These are phyloP conservation scores for Chrysomela aeneicollis DNA, from an alignment of 2,888 invertebrate genomes.

Conservation along the genomic window DNA sequence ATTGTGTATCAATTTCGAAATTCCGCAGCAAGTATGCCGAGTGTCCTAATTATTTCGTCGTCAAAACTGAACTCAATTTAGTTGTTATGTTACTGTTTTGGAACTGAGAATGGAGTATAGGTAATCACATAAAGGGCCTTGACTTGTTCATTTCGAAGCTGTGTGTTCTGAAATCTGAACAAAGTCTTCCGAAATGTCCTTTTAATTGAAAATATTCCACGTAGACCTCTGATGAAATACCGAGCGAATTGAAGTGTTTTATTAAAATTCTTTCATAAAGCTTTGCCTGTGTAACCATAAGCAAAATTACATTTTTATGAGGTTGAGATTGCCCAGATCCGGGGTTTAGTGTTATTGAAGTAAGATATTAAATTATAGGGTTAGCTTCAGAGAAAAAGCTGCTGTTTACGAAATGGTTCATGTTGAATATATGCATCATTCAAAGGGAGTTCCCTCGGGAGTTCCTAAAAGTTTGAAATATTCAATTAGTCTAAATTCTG, in stretches of 20 bases:
- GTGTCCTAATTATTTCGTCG: no score
- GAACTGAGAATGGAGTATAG: no score
- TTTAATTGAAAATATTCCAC: conserved; percentile 44
- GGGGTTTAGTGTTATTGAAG: conserved; percentile 1
- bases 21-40: no score
- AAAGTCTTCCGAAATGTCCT: conserved; percentile 25
- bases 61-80: no score
- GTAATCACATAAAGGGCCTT: no score
- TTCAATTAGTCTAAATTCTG: no score
- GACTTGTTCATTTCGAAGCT: no score
- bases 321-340: background rate
- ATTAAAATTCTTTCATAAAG: conserved; percentile 40
- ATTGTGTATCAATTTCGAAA: no score
- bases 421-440: background rate
- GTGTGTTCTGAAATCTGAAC: background rate
- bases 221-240: conserved; percentile 23
- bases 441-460: no score
- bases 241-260: conserved; percentile 30
- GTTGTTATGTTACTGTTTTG: no score
- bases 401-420: background rate
- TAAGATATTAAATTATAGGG: background rate
- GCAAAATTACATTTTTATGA: conserved; percentile 35
- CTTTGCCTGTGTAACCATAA: conserved; percentile 33
- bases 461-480: no score
- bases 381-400: background rate